Evolutionary conservation across 2,797 vertebrate genomes (phyloP).

Genomic region (Dermochelys coriacea): DNA sequence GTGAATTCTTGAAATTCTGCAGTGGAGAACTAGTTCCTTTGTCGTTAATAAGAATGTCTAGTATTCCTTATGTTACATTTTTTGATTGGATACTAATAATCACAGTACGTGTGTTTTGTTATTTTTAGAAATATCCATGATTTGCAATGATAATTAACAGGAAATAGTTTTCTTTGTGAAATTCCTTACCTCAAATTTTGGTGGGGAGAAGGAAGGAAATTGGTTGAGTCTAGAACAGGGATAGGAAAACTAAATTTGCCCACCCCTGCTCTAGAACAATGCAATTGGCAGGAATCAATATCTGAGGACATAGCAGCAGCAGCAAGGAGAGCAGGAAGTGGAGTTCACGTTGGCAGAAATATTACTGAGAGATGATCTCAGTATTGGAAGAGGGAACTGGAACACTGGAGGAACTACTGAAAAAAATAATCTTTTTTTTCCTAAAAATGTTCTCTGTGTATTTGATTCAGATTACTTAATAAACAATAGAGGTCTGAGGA

Average conservation of each 20-base stretch:
- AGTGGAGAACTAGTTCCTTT: background rate
- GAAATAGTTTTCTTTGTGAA: background rate
- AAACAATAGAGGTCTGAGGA: background rate
- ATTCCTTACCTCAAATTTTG: background rate
- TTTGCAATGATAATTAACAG: background rate
- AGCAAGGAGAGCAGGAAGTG: background rate
- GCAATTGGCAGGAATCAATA: background rate
- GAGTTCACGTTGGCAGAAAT: background rate
- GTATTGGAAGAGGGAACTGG: rapidly evolving
- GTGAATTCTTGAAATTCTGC: background rate
- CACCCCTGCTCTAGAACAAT: background rate
- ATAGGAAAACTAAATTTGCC: no score
- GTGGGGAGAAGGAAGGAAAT: background rate
- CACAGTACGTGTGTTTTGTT: background rate
- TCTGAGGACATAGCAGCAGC: no score
- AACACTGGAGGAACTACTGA: background rate
- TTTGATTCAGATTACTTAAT: background rate
- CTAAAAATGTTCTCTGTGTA: background rate
- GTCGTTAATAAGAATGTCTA: background rate
- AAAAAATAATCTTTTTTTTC: background rate
- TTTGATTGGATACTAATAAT: background rate
- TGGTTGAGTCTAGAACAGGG: background rate
- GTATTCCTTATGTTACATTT: background rate
- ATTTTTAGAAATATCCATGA: background rate
- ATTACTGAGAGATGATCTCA: background rate